A percentile compares a stretch with the other conserved stretches of the same genome.
Conservation (phyloP, 2,113 vertebrate genomes). For the Cettia cetti region DNA sequence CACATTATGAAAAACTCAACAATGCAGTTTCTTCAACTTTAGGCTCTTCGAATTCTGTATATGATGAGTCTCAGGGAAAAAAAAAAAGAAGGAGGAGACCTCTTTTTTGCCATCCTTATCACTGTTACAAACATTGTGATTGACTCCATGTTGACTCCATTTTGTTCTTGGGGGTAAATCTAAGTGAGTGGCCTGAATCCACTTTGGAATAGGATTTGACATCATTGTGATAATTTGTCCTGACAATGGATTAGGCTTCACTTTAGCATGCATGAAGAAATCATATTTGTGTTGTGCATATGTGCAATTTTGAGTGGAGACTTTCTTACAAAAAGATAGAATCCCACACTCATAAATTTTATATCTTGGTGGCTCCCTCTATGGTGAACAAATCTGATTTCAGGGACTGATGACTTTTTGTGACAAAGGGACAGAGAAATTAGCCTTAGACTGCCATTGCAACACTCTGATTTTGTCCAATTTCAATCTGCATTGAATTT, state of each 20-base stretch:
- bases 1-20: not conserved
- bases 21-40: not conserved
- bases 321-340: not conserved
- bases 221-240: not conserved
- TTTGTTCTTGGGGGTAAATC: not conserved
- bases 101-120: not conserved
- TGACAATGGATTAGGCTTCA: not conserved
- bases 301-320: not conserved
- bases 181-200: not conserved
- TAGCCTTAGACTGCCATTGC: not conserved
- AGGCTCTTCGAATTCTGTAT: not conserved
- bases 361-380: not conserved
- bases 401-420: not conserved
- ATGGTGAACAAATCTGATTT: not conserved
- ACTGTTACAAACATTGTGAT: not conserved
- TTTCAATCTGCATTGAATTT: not conserved
- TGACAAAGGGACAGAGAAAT: not conserved
- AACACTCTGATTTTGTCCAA: not conserved
- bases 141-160: not conserved
- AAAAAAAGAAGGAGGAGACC: rapidly evolving
- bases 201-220: not conserved
- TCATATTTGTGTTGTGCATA: not conserved
- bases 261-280: not conserved
- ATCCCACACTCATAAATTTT: not conserved
- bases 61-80: not conserved